Base-by-base conservation (phyloP, 2,797 vertebrate species). In the Myripristis murdjan region DNA sequence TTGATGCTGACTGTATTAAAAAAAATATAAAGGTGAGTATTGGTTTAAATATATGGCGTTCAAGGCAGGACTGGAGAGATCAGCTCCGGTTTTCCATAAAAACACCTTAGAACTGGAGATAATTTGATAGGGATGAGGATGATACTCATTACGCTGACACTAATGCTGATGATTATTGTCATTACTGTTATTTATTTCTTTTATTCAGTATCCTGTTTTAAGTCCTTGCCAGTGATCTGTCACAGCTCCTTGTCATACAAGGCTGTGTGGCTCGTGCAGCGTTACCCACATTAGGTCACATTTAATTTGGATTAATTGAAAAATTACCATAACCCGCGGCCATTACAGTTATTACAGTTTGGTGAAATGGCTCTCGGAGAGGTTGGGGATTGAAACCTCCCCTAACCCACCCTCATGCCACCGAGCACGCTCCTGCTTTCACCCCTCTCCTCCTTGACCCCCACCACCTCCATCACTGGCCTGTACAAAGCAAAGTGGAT, bases 271-370 rank as follows among this genome's bases (percentile, higher is more conserved):
- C 75, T 70, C 62, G 77, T 79, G 39, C 69, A 77, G 70, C 64
- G 75, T 84, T 70, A 74, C 62, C 41, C 70, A 54, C 65, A 80
- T 86, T 73, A 86, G 64, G 63, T 64, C 67, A 44, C 81, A 79
- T 88, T 90, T 86, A 79, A 91, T 91, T 89, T 84, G 77, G 73
- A 89, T 87, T 91, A 88, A 93, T 91, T 91, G 81, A 92, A 88
- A 91, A 91, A 91, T 90, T 67, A 86, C 81, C 88, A 88, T 91
- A 85, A 91, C 85, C 84, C 26, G 18, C 53, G 22, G 84, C 82
- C 76, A 89, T 92, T 89, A 83, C 70, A 75, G 58, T 84, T 83
- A 87, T 89, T 90, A 78, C 76, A 81, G 68, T 80, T 74, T 64
- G 66, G 59, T 52, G 60, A 81, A 81, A 87, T 79, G 75, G 74